Evolutionary conservation across 2,888 invertebrate species (phyloP).

Genomic region (Caenorhabditis sp.): DNA sequence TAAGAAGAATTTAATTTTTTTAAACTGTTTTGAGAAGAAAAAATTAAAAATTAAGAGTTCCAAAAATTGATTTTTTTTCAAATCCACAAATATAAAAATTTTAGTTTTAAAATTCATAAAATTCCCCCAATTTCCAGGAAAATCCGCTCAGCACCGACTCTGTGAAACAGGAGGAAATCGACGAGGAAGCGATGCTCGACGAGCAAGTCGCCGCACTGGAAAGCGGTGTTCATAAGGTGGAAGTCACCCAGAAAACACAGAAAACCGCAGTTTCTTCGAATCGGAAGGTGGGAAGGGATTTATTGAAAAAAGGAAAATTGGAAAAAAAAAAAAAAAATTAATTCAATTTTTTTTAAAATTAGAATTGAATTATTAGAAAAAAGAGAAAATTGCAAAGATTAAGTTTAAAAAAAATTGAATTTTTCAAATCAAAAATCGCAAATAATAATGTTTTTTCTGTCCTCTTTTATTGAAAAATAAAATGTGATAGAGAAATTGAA

Average conservation of each 20-base stretch:
- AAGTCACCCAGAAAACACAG: constrained; percentile 31
- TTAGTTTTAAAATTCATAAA: not conserved
- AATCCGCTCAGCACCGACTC: constrained; percentile 52
- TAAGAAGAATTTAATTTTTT: not conserved
- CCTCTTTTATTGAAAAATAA: too few species aligned
- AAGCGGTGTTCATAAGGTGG: constrained; percentile 47
- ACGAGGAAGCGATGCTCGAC: constrained; percentile 36
- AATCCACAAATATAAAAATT: not conserved
- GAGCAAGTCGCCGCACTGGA: constrained; percentile 49
- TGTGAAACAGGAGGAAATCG: constrained; percentile 48
- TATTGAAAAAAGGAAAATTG: not conserved
- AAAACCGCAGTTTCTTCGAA: constrained; percentile 18
- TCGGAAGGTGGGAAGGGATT: constrained; percentile 15
- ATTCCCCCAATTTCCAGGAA: constrained; percentile 42
- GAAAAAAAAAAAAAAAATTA: not conserved
- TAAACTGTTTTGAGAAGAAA: too few species aligned
- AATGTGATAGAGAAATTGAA: too few species aligned
- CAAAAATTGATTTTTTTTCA: not conserved
- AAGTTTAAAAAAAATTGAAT: too few species aligned
- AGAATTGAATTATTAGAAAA: constrained; percentile 1
- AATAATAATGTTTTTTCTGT: too few species aligned
- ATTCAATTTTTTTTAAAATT: too few species aligned
- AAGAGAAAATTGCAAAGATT: too few species aligned
- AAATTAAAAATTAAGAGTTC: not conserved
- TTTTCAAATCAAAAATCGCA: too few species aligned